phyloP scores from a whole-genome alignment of 1,140 invertebrate genomes.

The Mylabris phalerata region DNA sequence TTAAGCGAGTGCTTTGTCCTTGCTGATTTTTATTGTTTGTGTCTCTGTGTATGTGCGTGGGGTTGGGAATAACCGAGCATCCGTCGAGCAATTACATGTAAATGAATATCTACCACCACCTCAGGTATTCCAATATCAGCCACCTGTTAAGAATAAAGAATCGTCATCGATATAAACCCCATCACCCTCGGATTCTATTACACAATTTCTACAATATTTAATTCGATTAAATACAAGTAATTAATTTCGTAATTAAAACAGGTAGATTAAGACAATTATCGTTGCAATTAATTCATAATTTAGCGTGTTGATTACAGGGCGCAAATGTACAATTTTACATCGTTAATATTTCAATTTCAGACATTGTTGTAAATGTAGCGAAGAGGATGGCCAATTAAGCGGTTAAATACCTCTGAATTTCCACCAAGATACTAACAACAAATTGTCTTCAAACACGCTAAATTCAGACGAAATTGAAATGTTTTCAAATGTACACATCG shows the following conservation, averaged over 20 bases:
- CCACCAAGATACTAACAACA: too few relatives aligned
- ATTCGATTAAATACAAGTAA: neutral
- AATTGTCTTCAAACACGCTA: too few relatives aligned
- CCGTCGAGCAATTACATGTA: constrained; percentile 39
- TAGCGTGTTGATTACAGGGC: too few relatives aligned
- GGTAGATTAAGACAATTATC: neutral
- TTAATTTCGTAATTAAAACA: neutral
- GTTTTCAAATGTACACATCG: too few relatives aligned
- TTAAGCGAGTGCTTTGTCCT: constrained; percentile 1
- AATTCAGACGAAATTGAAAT: too few relatives aligned
- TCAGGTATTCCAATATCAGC: constrained; percentile 37
- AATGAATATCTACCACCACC: constrained; percentile 36
- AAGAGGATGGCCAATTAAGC: too few relatives aligned
- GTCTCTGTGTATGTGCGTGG: neutral
- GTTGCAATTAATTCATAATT: too few relatives aligned
- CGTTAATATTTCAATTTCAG: too few relatives aligned
- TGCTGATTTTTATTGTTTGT: constrained; percentile 18
- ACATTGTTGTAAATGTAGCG: too few relatives aligned
- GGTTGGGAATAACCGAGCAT: constrained; percentile 10
- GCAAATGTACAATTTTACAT: too few relatives aligned
- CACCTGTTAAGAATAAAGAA: constrained; percentile 31
- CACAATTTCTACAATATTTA: neutral
- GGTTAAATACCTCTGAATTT: too few relatives aligned
- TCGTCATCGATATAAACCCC: constrained; percentile 7
- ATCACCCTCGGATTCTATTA: neutral